Base-by-base conservation (phyloP, 2,113 vertebrate species). In the Gavialis gangeticus region DNA sequence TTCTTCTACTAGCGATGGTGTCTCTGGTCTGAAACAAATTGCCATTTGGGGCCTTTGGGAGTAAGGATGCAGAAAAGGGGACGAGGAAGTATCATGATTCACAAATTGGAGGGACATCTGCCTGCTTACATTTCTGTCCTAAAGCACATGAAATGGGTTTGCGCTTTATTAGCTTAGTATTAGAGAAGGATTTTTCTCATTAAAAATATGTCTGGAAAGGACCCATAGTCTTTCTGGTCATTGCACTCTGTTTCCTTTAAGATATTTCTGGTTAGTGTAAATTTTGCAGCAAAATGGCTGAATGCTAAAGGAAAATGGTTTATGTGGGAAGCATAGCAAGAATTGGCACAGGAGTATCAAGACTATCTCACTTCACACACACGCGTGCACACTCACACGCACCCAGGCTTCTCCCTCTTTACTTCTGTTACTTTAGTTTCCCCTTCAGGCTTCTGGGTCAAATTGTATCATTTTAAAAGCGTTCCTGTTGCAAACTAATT, bases 231-330 rank as follows among this genome's bases (percentile, higher is more conserved):
- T 46, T 46, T 46, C 46, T 46, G 46, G 46, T 46, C 46, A 46
- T 46, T 18, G 9, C 6, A 6, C 22, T 21, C 10, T 16, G 3
- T 66, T n/a, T 71, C 3, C 18, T 12, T 37, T 0, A 0, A 46
- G 57, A 12, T 16, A 10, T 25, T 64, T 89, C 56, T 79, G 77
- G 24, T 60, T 1, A 63, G 76, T 1, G 0, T 10, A 37, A 54
- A 25, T n/a, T 2, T 46, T 76, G 55, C 54, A n/a, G 73, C 25
- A 27, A 17, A 75, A 75, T 56, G 73, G 16, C 25, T 56, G 73
- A 75, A 22, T 27, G 15, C 54, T 56, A 19, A 75, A 75, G 54
- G 16, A 25, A 19, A 27, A 25, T 46, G 14, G 71, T 15, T 54
- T 46, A 46, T 46, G 46, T 25, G 37, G 13, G 14, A 25, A 55